A percentile compares a stretch with the other conserved stretches of the same genome.
phyloP scores from a whole-genome alignment of 2,888 invertebrate species.

The Omphaloscelis lunosa region DNA sequence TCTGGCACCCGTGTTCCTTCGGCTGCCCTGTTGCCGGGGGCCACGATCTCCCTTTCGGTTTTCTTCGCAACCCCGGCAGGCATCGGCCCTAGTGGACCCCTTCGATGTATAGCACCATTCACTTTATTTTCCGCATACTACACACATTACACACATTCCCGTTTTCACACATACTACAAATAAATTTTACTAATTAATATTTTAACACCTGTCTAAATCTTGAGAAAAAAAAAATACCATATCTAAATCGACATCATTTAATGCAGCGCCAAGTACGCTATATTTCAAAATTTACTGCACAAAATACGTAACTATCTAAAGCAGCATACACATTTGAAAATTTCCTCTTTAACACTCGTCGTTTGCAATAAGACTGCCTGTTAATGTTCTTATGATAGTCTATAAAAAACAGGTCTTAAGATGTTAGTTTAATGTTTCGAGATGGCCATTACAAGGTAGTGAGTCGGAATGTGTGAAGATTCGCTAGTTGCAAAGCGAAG shows the following conservation, averaged over 20 bases:
- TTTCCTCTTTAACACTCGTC: conserved; percentile 73
- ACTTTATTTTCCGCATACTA: too few species aligned
- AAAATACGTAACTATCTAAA: conserved; percentile 76
- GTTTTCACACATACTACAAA: too few species aligned
- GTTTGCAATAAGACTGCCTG: conserved; percentile 71
- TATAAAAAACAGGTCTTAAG: conserved; percentile 71
- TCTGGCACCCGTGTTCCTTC: too few species aligned
- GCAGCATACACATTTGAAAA: conserved; percentile 77
- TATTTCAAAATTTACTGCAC: conserved; percentile 80
- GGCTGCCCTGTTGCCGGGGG: too few species aligned
- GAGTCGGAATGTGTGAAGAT: conserved; percentile 37
- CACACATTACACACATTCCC: too few species aligned
- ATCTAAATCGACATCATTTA: conserved; percentile 59
- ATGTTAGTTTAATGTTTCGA: conserved; percentile 65
- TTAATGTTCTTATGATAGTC: conserved; percentile 76
- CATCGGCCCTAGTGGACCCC: too few species aligned
- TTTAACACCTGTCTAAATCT: neutral
- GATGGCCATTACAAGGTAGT: conserved; percentile 50
- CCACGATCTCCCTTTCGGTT: too few species aligned
- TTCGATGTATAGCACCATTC: too few species aligned
- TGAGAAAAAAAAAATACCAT: conserved; percentile 50
- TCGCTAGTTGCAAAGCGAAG: conserved; percentile 2
- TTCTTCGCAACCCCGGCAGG: too few species aligned
- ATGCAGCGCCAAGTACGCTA: conserved; percentile 70
- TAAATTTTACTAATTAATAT: neutral